A percentile compares a stretch with the other conserved stretches of the same genome.
Evolutionary conservation across 2,888 invertebrate genomes (phyloP).

Genomic region (Zaprionus lineosus): DNA sequence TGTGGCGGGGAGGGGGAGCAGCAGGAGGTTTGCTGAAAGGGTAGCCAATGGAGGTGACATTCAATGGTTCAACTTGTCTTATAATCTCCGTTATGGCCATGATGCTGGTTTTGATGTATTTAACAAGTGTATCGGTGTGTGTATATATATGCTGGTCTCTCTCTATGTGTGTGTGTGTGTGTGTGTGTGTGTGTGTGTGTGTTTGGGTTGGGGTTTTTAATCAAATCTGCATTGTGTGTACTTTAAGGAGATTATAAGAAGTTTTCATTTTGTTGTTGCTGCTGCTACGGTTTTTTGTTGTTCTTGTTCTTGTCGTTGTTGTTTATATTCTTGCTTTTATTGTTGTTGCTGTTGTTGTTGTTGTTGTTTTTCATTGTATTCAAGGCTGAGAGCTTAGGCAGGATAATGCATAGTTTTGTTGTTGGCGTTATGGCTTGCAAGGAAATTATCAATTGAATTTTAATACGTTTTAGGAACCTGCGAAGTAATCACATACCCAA

Average conservation of each 20-base stretch:
- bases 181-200: background rate
- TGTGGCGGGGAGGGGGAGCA: no score
- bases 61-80: conserved; percentile 17
- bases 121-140: conserved; percentile 11
- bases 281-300: no score
- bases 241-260: conserved; percentile 47
- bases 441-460: no score
- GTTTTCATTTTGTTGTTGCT: conserved; percentile 13
- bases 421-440: no score
- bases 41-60: no score
- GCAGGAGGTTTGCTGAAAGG: no score
- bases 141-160: background rate
- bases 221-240: conserved; percentile 38
- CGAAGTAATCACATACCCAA: no score
- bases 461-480: no score
- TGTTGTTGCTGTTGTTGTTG: no score
- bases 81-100: conserved; percentile 37
- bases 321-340: conserved; percentile 10
- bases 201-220: conserved; percentile 21
- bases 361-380: no score
- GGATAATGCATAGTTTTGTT: no score
- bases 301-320: conserved; percentile 2
- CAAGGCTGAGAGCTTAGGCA: no score
- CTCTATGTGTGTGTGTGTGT: background rate
- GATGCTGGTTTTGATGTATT: conserved; percentile 34